Base-by-base conservation (phyloP, 2,113 vertebrate genomes). In the Sylvia atricapilla region DNA sequence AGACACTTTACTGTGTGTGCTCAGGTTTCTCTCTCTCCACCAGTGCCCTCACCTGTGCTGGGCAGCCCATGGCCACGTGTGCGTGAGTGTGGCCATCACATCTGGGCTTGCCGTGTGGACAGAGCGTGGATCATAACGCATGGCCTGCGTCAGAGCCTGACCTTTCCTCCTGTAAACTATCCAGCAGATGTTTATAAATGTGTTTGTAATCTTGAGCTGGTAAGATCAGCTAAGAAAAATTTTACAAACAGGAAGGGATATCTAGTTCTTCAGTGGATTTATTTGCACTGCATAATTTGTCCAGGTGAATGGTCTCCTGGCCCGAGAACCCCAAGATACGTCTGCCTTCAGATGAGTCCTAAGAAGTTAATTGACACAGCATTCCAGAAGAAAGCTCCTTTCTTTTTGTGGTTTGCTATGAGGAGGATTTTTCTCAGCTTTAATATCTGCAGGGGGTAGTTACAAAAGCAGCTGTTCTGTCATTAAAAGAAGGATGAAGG, bases 401-500 rank as follows among this genome's bases (percentile, higher is more conserved):
- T 87, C 59, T 89, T 89, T 60, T 59, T 92, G 92, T 79, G 90
- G 69, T 87, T 92, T 95, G 49, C 93, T 90, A 27, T 64, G 83
- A 89, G 86, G 92, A 96, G 73, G 79, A 93, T 93, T 96, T 97
- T 94, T 96, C 95, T 96, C 92, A 82, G 94, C 92, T 94, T 93
- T 97, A 93, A 90, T 96, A 92, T 95, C 94, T 89, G 83, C 89
- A 81, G 93, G 94, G 93, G 80, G 84, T 81, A 68, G 91, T 93
- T 96, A 93, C 89, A 95, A 97, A 95, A 95, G 91, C 86, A 93
- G 83, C 84, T 88, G 83, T 43, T 88, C 80, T 92, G 90, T 92
- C 96, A 78, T 92, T 90, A 92, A 59, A 59, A 92, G 66, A 67
- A 96, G 70, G 86, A 84, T 64, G 93, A 78, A 94, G 86, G 64